Conservation (phyloP, 2,888 invertebrate genomes). For the Diarsia rubi region DNA sequence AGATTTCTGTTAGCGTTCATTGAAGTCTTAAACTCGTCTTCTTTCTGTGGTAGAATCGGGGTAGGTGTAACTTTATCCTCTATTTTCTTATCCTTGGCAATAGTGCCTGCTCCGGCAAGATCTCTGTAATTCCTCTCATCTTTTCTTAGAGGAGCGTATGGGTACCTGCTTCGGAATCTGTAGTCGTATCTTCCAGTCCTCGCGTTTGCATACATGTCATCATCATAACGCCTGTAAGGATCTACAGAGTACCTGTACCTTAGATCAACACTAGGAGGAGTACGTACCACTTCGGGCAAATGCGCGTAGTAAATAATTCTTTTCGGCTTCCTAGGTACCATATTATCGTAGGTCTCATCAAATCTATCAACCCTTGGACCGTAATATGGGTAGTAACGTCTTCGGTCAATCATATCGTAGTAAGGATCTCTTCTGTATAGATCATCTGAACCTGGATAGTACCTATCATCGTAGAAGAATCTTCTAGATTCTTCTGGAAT, state of each 20-base stretch:
- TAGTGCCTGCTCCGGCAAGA: constrained; percentile 82
- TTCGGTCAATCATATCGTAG: constrained; percentile 83
- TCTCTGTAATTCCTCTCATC: constrained; percentile 88
- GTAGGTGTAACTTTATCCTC: constrained; percentile 88
- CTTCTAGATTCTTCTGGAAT: constrained; percentile 85
- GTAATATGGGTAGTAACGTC: constrained; percentile 78
- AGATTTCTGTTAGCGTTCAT: constrained; percentile 79
- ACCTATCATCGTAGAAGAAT: constrained; percentile 84
- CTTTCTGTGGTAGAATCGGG: constrained; percentile 84
- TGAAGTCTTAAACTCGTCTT: constrained; percentile 77
- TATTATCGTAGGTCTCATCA: constrained; percentile 85
- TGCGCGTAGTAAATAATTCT: constrained; percentile 94
- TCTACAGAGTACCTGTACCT: constrained; percentile 89
- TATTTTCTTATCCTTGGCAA: constrained; percentile 83
- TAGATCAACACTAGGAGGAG: constrained; percentile 91
- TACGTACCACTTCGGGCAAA: constrained; percentile 92
- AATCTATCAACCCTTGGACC: constrained; percentile 84
- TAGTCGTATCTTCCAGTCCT: constrained; percentile 86
- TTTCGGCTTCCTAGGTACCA: constrained; percentile 88
- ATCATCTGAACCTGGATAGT: constrained; percentile 81
- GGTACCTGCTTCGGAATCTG: constrained; percentile 85
- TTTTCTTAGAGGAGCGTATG: constrained; percentile 85
- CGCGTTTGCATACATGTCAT: constrained; percentile 81
- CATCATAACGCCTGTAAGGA: constrained; percentile 85
- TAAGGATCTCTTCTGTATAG: constrained; percentile 85